Percentiles rank a stretch among this genome's conserved stretches.
These are phyloP conservation scores for Holacanthella duospinosa DNA, from an alignment of 2,888 invertebrate species.

Conservation along the genomic window DNA sequence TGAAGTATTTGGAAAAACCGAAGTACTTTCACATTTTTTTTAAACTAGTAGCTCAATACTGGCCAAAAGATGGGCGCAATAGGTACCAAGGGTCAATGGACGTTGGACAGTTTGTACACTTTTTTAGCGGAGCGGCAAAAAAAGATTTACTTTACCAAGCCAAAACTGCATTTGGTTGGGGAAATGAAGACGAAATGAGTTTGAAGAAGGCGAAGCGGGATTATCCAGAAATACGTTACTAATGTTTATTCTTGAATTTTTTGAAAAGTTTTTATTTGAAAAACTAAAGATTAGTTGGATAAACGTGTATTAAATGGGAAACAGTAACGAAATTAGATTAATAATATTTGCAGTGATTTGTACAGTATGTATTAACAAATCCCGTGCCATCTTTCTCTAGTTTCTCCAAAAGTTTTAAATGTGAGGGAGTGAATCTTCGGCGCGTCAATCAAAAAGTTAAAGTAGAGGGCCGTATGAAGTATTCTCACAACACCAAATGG, in stretches of 20 bases:
- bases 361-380: no score
- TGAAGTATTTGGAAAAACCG: neutral
- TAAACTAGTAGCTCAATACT: neutral
- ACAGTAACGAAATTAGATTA: no score
- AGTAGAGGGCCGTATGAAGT: no score
- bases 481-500: no score
- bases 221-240: slow-evolving; percentile 8
- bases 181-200: neutral
- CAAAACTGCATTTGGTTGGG: slow-evolving; percentile 8
- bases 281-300: no score
- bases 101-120: slow-evolving; percentile 9
- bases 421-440: no score
- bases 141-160: neutral
- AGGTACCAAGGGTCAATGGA: slow-evolving; percentile 7
- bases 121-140: slow-evolving; percentile 11
- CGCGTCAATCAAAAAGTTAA: no score
- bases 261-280: neutral
- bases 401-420: no score
- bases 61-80: neutral
- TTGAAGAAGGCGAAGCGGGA: slow-evolving; percentile 3
- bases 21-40: neutral
- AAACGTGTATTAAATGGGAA: no score
- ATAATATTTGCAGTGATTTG: no score
- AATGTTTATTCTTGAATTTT: neutral
- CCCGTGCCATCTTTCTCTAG: no score